A percentile compares a stretch with the other conserved stretches of the same genome.
Conservation (phyloP, 2,797 vertebrate species). For the Chiloscyllium punctatum region DNA sequence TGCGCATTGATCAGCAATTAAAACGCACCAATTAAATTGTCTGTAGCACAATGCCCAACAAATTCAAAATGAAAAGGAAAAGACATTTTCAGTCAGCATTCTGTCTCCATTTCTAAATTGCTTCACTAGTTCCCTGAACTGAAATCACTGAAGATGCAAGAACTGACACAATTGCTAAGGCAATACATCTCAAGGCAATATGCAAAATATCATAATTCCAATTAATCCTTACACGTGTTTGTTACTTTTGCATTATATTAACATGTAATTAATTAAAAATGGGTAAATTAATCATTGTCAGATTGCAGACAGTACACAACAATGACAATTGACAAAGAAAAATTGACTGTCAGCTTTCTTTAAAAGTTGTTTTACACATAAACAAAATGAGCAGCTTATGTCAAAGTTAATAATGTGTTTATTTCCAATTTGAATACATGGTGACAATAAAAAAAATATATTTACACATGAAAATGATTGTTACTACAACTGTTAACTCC, state of each 20-base stretch:
- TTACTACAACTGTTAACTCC: neutral
- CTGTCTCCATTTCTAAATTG: conserved; percentile 6
- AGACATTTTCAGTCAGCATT: conserved; percentile 40
- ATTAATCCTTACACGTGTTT: neutral
- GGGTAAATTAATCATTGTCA: neutral
- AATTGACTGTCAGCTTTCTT: neutral
- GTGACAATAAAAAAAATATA: neutral
- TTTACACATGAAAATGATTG: neutral
- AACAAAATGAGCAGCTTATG: neutral
- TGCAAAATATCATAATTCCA: neutral
- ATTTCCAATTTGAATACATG: neutral
- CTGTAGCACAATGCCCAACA: conserved; percentile 39
- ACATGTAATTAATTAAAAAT: neutral
- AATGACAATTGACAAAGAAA: neutral
- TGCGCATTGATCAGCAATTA: conserved; percentile 43
- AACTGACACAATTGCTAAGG: neutral
- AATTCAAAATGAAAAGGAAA: conserved; percentile 40
- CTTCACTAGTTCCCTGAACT: conserved; percentile 38
- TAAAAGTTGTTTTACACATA: neutral
- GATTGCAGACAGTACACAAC: neutral
- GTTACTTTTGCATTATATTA: neutral
- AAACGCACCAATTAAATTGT: conserved; percentile 28
- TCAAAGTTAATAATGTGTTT: neutral
- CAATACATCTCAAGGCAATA: neutral
- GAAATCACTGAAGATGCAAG: conserved; percentile 22